Base-by-base conservation (phyloP, 2,888 invertebrate genomes). In the Fragum sueziense region DNA sequence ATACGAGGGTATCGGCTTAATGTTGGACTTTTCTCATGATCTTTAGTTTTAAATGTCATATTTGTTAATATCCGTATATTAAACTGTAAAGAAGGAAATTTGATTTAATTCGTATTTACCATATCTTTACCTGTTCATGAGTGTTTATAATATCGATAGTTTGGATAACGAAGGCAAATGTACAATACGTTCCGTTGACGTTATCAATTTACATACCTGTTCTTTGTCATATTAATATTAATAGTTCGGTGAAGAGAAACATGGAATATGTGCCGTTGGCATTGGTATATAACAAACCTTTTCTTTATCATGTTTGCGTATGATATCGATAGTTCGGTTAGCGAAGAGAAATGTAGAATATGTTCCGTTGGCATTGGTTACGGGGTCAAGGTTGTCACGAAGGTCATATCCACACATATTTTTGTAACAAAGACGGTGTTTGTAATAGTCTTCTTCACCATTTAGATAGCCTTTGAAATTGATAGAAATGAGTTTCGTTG, bases 381-480 rank as follows among this genome's bases (percentile, higher is more conserved):
- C 57, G 27, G 57, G 57, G 57, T 57, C 57, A 27, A 57, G 57
- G 57, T 57, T 57, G 29, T 57, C 57, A 7, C 57, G 25, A 7
- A 57, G 57, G 57, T 57, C 57, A 57, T 57, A 57, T 7, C 57
- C 57, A 57, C 57, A 57, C 57, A 57, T 57, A 17, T 57, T 57
- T 14, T 14, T 29, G 29, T 57, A 57, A 57, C 57, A 57, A 27
- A 76, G 72, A n/a, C 70, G 31, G 67, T 83, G 83, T 9, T 67
- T 76, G 54, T 62, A 80, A 59, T 83, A 82, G 22, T 82, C 73
- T 33, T 82, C 82, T 41, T 74, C 79, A n/a, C 82, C 82, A 11
- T 74, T 77, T 14, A 82, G 62, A 70, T 82, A 82, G 29, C 82
- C 82, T 82, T 22, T n/a, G n/a, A n/a, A n/a, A n/a, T n/a, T n/a